Percentiles rank a stretch among this genome's conserved stretches.
Evolutionary conservation across 1,140 invertebrate species (phyloP).

Genomic region (Phymorhynchus buccinoides): DNA sequence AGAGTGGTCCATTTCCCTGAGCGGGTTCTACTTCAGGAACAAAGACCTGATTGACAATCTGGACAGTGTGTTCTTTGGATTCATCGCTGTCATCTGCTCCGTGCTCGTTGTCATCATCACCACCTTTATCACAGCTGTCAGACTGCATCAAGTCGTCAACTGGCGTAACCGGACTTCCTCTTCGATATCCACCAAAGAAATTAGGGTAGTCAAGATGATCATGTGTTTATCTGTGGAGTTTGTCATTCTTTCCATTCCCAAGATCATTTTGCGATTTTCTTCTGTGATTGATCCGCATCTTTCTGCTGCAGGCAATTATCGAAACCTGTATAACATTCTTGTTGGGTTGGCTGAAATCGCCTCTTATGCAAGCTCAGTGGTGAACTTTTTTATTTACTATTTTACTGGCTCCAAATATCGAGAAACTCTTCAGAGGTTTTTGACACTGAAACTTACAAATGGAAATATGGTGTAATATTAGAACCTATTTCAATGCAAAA

Average conservation of each 20-base stretch:
- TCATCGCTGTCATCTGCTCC: neutral
- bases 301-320: neutral
- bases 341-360: neutral
- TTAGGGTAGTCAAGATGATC: neutral
- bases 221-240: conserved; percentile 12
- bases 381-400: neutral
- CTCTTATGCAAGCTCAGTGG: neutral
- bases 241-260: neutral
- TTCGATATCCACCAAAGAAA: neutral
- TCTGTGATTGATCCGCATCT: neutral
- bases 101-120: neutral
- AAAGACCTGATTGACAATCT: neutral
- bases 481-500: too few relatives aligned
- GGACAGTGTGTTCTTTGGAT: conserved; percentile 17
- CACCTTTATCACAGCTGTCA: conserved; percentile 9
- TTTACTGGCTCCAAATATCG: conserved; percentile 2
- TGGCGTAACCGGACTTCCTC: neutral
- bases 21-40: neutral
- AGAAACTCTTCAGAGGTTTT: neutral
- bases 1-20: neutral
- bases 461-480: too few relatives aligned
- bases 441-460: neutral
- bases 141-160: neutral
- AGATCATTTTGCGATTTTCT: neutral
- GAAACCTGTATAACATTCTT: neutral